Evolutionary conservation across 2,888 invertebrate species (phyloP), one percentile per base, ranked within the genome.

Genomic region (Proisotoma minuta): DNA sequence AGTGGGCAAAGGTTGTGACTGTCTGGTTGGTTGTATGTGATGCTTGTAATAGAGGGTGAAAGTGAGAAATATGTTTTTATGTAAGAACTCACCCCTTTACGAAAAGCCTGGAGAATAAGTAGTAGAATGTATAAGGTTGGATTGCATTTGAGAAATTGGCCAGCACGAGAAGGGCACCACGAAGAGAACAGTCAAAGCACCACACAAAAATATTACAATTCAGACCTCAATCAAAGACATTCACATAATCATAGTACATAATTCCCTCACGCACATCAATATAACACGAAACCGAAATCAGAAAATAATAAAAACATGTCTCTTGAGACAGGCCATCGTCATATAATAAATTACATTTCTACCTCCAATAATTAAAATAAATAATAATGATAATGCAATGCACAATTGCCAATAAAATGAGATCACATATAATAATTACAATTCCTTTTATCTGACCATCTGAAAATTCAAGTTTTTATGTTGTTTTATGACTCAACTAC

Each of bases 181-280:
- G 72, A 72, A 73, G 70, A 67, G 63, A 57, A 74, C 73, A 74
- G 71, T 74, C 71, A 74, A 74, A 74, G 73, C 73, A 72, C 73
- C 73, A 72, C 68, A 70, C 62, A 68, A 67, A 66, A 69, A 62
- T 70, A 57, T 61, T 65, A 69, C 57, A 61, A 60, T 8, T 51
- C 20, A 57, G 63, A 59, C 39, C 27, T 28, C 18, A 58, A 58
- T 47, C 63, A 62, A 60, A 68, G 59, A 66, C 65, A 69, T 68
- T 68, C 68, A 68, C 68, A 54, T 49, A 49, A 59, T 2, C 8
- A 52, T 22, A 23, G n/a, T 28, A 52, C 52, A 26, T 52, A 15
- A 10, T n/a, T 22, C 23, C 20, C 5, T 18, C 18, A 49, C 47
- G 15, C 8, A 34, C 8, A 34, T 34, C 8, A 34, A 34, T 10